phyloP scores from a whole-genome alignment of 2,888 invertebrate genomes.

The Teinopalpus imperialis region DNA sequence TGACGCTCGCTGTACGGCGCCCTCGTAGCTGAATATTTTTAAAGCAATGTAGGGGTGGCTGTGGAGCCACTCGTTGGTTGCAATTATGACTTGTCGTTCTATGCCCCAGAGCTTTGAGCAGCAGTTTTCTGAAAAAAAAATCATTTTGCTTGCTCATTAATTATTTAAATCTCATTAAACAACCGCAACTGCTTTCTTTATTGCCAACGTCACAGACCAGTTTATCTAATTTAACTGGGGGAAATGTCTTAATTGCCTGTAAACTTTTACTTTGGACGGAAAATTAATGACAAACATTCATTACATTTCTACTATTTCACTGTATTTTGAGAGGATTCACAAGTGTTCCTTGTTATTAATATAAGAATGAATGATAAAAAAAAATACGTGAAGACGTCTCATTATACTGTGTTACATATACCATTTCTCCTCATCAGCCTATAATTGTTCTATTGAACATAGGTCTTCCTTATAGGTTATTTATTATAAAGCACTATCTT shows the following conservation, averaged over 20 bases:
- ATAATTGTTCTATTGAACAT: too few species aligned
- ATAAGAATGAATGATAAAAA: too few species aligned
- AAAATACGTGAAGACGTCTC: too few species aligned
- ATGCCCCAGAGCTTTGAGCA: conserved; percentile 58
- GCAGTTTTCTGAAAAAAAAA: conserved; percentile 68
- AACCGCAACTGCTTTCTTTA: conserved; percentile 58
- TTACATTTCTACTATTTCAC: neutral
- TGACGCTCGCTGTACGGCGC: conserved; percentile 46
- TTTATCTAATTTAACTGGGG: conserved; percentile 21
- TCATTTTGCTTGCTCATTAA: conserved; percentile 81
- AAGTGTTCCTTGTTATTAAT: too few species aligned
- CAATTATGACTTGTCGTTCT: conserved; percentile 74
- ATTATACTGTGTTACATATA: too few species aligned
- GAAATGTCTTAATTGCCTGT: conserved; percentile 23
- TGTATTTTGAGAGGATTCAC: too few species aligned
- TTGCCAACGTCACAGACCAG: conserved; percentile 17
- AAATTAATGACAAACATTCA: conserved; percentile 1
- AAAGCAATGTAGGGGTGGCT: conserved; percentile 33
- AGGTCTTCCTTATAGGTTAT: too few species aligned
- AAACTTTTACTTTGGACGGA: conserved; percentile 12
- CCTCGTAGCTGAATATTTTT: conserved; percentile 38
- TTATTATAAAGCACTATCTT: too few species aligned
- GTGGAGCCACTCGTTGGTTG: conserved; percentile 40
- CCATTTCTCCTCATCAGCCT: too few species aligned
- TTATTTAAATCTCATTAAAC: conserved; percentile 82